These are phyloP conservation scores for Piaya cayana DNA, from an alignment of 2,113 vertebrate species.

Conservation along the genomic window DNA sequence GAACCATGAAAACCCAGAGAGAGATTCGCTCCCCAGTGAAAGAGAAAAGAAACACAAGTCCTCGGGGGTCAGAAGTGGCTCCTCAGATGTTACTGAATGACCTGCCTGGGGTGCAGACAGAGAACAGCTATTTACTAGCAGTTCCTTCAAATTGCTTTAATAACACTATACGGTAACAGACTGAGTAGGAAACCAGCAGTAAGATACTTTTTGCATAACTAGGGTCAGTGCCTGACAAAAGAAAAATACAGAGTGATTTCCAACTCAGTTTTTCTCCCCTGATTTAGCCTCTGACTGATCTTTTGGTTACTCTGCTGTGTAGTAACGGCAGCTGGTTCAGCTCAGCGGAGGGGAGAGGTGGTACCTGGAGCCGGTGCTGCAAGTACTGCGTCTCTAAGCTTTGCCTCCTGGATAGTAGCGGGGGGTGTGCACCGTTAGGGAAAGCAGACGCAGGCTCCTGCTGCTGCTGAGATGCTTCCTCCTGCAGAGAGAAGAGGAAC, in stretches of 20 bases:
- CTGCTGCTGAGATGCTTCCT: slow-evolving; percentile 83
- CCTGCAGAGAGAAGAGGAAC: slow-evolving; percentile 73
- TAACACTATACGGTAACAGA: not conserved
- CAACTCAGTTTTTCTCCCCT: not conserved
- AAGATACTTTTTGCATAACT: not conserved
- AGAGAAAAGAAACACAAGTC: not conserved
- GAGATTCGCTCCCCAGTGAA: not conserved
- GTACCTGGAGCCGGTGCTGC: slow-evolving; percentile 91
- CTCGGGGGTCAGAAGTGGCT: not conserved
- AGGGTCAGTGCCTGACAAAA: not conserved
- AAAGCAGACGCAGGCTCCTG: slow-evolving; percentile 82
- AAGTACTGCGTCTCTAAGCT: slow-evolving; percentile 93
- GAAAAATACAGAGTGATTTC: not conserved
- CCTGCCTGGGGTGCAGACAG: not conserved
- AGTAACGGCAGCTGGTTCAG: not conserved
- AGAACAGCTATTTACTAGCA: not conserved
- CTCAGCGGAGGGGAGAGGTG: not conserved
- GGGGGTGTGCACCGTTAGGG: slow-evolving; percentile 76
- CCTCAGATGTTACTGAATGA: not conserved
- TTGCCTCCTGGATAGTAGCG: slow-evolving; percentile 84
- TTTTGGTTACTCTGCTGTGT: not conserved
- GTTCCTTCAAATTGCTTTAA: not conserved
- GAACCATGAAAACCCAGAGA: not conserved
- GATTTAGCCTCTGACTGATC: not conserved
- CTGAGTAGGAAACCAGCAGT: not conserved